Base-by-base conservation (phyloP, 2,113 vertebrate species). In the Antechinus stuartii region DNA sequence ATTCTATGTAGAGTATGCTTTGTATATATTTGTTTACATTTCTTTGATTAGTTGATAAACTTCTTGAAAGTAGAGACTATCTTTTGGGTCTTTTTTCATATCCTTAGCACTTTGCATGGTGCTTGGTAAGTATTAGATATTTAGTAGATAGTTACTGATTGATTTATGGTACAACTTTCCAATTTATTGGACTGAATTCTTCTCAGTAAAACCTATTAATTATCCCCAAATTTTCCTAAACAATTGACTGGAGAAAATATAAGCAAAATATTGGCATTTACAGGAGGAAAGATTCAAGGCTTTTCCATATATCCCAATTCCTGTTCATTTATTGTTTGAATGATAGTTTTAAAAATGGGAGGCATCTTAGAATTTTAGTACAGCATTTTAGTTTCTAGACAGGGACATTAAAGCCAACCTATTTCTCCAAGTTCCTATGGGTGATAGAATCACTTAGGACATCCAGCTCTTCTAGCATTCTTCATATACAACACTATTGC, bases 101-200 rank as follows among this genome's bases (percentile, higher is more conserved):
- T 42, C 19, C n/a, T 42, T 42, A n/a, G 7, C 8, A 1, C 35
- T 22, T 42, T 7, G 68, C 68, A 23, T n/a, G 8, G n/a, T 84
- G 35, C 68, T 19, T 42, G 19, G 68, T n/a, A 23, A 2, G 2
- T 84, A 84, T 19, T 42, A 84, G n/a, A 7, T 19, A 42, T n/a
- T 76, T 76, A 76, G 19, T 76, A 42, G 6, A 84, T 84, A 6
- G 22, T 42, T n/a, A 84, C 42, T 84, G 68, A 84, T n/a, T 84
- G 6, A 42, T 49, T 91, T 8, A 90, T 91, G 42, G 47, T 46
- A 56, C 30, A 95, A 47, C 53, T 94, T 96, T 92, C 95, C 24
- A 92, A 55, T 49, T 96, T 92, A 55, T 89, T 96, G 92, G 50
- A 56, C 92, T 94, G 91, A 94, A 96, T 92, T 91, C 12, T 90